phyloP scores from a whole-genome alignment of 1,140 invertebrate genomes.

The Neodiprion pinetum region DNA sequence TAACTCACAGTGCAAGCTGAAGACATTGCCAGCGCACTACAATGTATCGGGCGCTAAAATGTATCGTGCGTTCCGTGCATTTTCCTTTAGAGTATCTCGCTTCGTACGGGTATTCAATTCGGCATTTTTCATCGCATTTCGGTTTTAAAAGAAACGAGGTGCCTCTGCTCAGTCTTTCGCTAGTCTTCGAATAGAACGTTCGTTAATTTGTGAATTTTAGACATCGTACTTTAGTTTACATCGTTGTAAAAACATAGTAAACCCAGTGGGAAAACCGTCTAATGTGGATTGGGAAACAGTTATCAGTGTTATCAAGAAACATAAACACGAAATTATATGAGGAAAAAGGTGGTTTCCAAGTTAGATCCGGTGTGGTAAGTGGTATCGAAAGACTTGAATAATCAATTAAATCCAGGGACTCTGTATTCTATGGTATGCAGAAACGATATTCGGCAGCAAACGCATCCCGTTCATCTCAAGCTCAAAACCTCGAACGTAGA shows the following conservation, averaged over 20 bases:
- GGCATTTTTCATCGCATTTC: background rate
- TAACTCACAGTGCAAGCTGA: background rate
- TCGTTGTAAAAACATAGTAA: background rate
- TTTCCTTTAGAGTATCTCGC: background rate
- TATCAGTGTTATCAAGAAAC: background rate
- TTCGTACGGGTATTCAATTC: background rate
- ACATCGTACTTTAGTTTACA: background rate
- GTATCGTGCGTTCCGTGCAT: background rate
- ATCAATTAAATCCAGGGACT: background rate
- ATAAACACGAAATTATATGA: background rate
- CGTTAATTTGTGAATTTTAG: background rate
- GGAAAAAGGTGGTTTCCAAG: constrained; percentile 15
- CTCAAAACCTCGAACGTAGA: background rate
- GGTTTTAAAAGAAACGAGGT: background rate
- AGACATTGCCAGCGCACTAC: background rate
- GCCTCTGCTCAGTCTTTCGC: background rate
- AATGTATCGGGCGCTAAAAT: background rate
- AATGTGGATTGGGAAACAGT: background rate
- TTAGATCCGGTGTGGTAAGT: constrained; percentile 4
- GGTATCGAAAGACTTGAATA: constrained; percentile 13
- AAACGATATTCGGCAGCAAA: background rate
- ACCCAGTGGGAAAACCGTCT: background rate
- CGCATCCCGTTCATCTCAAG: background rate
- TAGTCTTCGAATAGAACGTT: no score
- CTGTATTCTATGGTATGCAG: background rate